Conservation (phyloP, 2,113 vertebrate species). For the Orthonyx spaldingii region DNA sequence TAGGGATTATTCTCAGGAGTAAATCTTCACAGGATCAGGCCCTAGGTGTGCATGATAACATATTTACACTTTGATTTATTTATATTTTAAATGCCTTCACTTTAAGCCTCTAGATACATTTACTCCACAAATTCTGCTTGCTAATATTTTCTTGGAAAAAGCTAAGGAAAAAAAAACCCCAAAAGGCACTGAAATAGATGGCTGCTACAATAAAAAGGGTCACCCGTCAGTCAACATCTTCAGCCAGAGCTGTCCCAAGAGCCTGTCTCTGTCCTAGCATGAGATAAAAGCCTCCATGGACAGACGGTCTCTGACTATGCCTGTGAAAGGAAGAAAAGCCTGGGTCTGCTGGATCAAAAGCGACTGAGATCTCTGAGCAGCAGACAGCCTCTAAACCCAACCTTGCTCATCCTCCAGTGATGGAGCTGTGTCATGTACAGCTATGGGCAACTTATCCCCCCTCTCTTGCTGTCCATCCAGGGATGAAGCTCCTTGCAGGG, state of each 20-base stretch:
- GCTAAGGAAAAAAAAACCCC: background rate
- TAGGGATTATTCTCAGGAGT: background rate
- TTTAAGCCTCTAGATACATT: background rate
- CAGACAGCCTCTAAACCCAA: background rate
- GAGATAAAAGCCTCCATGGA: background rate
- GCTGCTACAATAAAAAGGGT: background rate
- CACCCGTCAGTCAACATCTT: background rate
- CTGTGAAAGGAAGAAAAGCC: background rate
- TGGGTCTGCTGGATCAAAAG: background rate
- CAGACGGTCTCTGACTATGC: background rate
- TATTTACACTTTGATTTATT: slow-evolving; percentile 9
- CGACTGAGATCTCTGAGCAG: background rate
- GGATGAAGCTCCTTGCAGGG: background rate
- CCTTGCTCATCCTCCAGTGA: background rate
- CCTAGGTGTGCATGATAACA: background rate
- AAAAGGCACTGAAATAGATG: background rate
- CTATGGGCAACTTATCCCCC: background rate
- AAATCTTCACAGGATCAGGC: background rate
- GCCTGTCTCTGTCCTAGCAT: background rate
- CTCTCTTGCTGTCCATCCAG: background rate
- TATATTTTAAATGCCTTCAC: background rate
- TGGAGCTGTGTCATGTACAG: background rate
- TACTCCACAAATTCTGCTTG: background rate
- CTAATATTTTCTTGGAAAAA: background rate
- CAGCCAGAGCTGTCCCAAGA: background rate